phyloP scores from a whole-genome alignment of 2,113 vertebrate genomes.

The Stegastes partitus region DNA sequence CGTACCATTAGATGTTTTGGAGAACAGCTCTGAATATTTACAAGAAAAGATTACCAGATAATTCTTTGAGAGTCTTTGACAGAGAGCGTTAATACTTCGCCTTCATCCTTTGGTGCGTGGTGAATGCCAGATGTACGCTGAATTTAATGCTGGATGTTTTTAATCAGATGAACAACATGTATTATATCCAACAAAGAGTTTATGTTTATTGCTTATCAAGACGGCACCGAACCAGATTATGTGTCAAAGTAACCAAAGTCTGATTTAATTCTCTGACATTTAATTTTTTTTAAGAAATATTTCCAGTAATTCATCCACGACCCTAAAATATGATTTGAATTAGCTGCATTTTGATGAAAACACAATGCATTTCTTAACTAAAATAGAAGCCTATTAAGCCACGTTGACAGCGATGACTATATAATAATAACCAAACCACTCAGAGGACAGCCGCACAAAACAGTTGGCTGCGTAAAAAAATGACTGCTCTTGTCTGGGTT shows the following conservation, averaged over 20 bases:
- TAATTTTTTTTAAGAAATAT: too few relatives aligned
- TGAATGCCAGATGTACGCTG: neutral
- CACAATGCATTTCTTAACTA: too few relatives aligned
- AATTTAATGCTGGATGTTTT: slow-evolving; percentile 3
- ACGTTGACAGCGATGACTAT: neutral
- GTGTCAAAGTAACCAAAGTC: neutral
- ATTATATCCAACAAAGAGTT: neutral
- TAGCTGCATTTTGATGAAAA: too few relatives aligned
- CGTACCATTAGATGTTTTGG: neutral
- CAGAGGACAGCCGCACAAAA: slow-evolving; percentile 1
- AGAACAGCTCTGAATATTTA: slow-evolving; percentile 6
- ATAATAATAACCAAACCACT: neutral
- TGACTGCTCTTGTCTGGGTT: neutral
- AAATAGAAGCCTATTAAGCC: too few relatives aligned
- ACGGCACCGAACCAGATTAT: neutral
- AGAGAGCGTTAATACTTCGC: neutral
- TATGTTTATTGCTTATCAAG: neutral
- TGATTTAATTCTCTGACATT: neutral
- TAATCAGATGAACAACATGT: neutral
- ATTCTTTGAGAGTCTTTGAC: neutral
- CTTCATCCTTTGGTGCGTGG: neutral
- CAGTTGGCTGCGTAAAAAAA: neutral
- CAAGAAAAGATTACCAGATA: neutral
- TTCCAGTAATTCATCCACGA: too few relatives aligned
- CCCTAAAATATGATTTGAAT: too few relatives aligned